Evolutionary conservation across 2,113 vertebrate genomes (phyloP), one percentile per base, ranked within the genome.

Genomic region (Grammomys surdaster): DNA sequence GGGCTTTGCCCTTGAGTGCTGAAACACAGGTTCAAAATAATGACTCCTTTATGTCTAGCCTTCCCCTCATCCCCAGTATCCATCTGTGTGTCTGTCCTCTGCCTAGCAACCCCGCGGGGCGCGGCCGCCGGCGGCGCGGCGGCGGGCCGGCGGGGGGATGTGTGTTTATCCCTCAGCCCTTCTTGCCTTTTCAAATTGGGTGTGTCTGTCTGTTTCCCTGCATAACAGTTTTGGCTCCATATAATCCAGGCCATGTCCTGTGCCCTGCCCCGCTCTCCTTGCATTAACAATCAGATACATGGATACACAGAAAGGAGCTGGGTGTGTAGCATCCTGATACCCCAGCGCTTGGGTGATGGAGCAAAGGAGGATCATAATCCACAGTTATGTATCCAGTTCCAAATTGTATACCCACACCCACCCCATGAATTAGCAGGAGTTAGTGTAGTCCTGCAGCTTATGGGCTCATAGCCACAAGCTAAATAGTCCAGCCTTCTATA

Each of bases 161-260:
- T 33, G 5, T 31, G 58, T 65, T 28, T n/a, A 9, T 67, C 43
- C 60, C 63, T 86, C 63, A 95, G 73, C 43, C 81, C 20, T 89
- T 89, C 78, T 73, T 24, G 63, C 54, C 24, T 4, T 70, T 80
- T 65, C 72, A 76, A 26, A 60, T 84, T 43, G 63, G 60, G 13
- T 65, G 94, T 67, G 60, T 40, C 69, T 75, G 31, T 81, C n/a
- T 87, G 81, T 87, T 93, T 82, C n/a, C 90, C 22, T 86, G 90
- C 31, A 73, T 51, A 77, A 48, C 54, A 46, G 36, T 60, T 51
- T 65, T 58, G 12, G 46, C 69, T 69, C 51, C 24, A 82, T 70
- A 76, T 69, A 40, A 17, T 43, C 58, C 24, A 63, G 81, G n/a
- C 70, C 8, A 2, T n/a, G 69, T 72, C n/a, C 70, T 40, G n/a